Base-by-base conservation (phyloP, 2,888 invertebrate genomes). In the Eupithecia dodoneata region DNA sequence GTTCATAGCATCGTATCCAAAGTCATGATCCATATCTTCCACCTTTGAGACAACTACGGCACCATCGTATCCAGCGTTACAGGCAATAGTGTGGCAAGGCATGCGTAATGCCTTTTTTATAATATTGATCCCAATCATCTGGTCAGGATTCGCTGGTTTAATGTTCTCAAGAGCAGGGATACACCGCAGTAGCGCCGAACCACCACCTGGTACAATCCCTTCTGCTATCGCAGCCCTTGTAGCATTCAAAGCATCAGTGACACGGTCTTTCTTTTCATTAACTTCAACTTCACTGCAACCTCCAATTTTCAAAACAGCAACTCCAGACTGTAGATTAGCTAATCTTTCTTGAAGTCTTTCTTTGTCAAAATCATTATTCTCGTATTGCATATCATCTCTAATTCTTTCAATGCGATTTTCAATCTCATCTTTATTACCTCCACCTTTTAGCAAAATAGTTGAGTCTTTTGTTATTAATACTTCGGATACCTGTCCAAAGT, bases 131-230 rank as follows among this genome's bases (percentile, higher is more conserved):
- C 99, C 94, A 69, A 86, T 96, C 83, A 96, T 96, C 91, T 98
- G 98, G 89, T 99, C 99, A 7, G 93, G 90, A 89, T 99, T 99
- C 10, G 90, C 88, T 2, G 96, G 92, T 79, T 96, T 96, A 4
- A 98, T 85, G 4, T 86, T 87, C 7, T 97, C 96, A 49, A 99
- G 93, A 59, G 95, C 93, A 67, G 97, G 96, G 76, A 98, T 96
- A 90, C 98, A 98, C 81, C 98, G 96, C 45, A 99, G 92, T 18
- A 99, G 96, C 70, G 99, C 99, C 83, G 97, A 97, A 76, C 99
- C 99, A 91, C 99, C 99, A 79, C 99, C 99, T 77, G 99, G 98
- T 81, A 99, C 99, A 87, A 99, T 98, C 71, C 99, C 99, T 95
- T 99, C 99, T 90, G 98, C 98, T 79, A 99, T 97, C 55, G 99